Conservation (phyloP, 2,113 vertebrate genomes). For the Himantopus leucocephalus region DNA sequence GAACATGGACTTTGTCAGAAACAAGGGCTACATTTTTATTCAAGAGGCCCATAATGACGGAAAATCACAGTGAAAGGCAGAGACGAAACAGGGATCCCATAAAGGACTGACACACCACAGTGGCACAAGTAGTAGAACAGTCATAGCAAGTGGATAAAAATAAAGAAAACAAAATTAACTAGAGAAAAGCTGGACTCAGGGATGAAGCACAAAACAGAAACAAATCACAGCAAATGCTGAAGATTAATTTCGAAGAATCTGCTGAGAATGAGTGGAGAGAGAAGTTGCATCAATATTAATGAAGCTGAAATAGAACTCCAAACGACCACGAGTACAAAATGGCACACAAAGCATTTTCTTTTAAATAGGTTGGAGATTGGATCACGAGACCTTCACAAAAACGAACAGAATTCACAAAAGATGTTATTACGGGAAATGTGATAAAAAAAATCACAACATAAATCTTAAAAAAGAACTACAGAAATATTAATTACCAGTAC, state of each 20-base stretch:
- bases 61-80: conserved; percentile 81
- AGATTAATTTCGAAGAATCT: conserved; percentile 77
- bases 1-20: conserved; percentile 80
- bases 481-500: conserved; percentile 45
- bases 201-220: conserved; percentile 66
- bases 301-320: conserved; percentile 75
- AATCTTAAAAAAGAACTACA: conserved; percentile 27
- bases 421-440: conserved; percentile 55
- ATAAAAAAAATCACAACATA: conserved; percentile 70
- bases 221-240: conserved; percentile 71
- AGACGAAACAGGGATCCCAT: conserved; percentile 76
- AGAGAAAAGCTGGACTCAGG: conserved; percentile 65
- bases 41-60: conserved; percentile 83
- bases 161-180: conserved; percentile 80
- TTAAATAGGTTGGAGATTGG: conserved; percentile 77
- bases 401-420: conserved; percentile 58
- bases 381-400: conserved; percentile 69
- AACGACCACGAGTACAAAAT: conserved; percentile 62
- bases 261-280: conserved; percentile 66
- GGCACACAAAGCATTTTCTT: conserved; percentile 71
- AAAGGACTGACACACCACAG: conserved; percentile 71
- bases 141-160: conserved; percentile 72
- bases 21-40: conserved; percentile 84
- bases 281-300: conserved; percentile 80
- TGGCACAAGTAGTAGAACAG: conserved; percentile 70